Conservation (phyloP, 1,140 invertebrate genomes). For the Delia radicum region DNA sequence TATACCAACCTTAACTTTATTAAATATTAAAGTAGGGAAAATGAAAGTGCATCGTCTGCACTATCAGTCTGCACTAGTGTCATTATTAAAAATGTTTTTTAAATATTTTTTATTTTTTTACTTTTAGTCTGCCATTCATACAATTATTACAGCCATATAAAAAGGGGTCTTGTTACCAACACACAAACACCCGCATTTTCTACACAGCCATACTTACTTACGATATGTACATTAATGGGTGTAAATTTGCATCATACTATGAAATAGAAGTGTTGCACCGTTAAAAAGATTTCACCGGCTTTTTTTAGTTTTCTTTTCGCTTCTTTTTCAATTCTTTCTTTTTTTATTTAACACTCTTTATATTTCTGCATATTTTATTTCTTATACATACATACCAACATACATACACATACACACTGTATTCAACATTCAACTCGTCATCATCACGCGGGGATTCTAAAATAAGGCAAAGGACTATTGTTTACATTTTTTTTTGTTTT, state of each 20-base stretch:
- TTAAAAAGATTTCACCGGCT: neutral
- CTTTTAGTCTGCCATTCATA: neutral
- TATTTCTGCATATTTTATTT: constrained; percentile 24
- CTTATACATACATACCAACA: neutral
- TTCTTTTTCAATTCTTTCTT: neutral
- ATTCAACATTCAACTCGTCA: neutral
- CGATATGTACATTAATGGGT: neutral
- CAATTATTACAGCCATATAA: neutral
- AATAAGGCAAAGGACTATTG: constrained; percentile 21
- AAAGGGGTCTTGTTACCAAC: no score
- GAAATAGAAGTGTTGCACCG: neutral
- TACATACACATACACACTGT: neutral
- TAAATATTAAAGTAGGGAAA: neutral
- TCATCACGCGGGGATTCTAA: constrained; percentile 11
- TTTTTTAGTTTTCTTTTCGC: constrained; percentile 2
- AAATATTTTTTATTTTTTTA: neutral
- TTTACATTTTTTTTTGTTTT: constrained; percentile 6
- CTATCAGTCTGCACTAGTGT: neutral
- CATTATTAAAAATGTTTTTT: constrained; percentile 8
- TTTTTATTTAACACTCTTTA: constrained; percentile 13
- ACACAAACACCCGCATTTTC: no score
- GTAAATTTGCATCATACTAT: constrained; percentile 1
- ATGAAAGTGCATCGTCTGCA: constrained; percentile 3
- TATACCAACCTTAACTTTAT: neutral
- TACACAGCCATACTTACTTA: neutral